phyloP scores from a whole-genome alignment of 2,797 vertebrate species.

The Psittacula echo region DNA sequence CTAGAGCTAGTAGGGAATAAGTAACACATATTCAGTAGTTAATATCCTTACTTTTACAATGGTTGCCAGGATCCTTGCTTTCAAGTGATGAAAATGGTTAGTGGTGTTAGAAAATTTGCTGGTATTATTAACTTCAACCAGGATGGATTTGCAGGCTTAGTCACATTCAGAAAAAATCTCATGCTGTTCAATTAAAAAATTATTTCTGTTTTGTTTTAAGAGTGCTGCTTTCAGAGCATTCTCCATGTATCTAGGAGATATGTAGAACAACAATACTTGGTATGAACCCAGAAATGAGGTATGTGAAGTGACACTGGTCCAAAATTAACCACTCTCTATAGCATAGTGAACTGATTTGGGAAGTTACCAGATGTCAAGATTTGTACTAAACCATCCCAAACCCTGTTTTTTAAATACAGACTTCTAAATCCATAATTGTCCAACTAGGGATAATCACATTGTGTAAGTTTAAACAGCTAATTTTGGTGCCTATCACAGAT shows the following conservation, averaged over 20 bases:
- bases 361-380: neutral
- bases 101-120: neutral
- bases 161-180: neutral
- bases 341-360: neutral
- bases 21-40: neutral
- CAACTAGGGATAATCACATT: neutral
- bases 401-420: neutral
- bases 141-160: neutral
- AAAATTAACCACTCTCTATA: neutral
- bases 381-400: neutral
- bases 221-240: neutral
- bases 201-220: neutral
- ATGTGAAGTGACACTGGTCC: neutral
- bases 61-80: neutral
- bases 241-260: neutral
- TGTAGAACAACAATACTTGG: neutral
- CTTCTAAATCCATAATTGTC: neutral
- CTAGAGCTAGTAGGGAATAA: neutral
- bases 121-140: neutral
- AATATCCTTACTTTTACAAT: neutral
- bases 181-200: neutral
- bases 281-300: neutral
- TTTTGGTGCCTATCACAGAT: neutral
- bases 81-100: neutral
- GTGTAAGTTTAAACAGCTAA: neutral